Percentiles rank a stretch among this genome's conserved stretches.
Conservation (phyloP, 2,888 invertebrate genomes). For the Cenopis cana region DNA sequence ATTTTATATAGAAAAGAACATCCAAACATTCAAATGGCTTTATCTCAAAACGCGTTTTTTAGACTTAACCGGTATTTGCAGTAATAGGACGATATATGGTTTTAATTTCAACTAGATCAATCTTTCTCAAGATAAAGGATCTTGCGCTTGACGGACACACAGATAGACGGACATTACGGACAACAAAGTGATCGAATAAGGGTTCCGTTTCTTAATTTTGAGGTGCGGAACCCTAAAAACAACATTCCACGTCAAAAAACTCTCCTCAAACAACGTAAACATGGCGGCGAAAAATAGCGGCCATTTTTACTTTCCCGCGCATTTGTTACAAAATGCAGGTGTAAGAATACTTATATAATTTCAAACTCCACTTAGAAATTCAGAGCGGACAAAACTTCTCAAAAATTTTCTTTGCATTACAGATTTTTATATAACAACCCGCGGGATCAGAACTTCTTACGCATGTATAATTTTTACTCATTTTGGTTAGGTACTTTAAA, state of each 20-base stretch:
- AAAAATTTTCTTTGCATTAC: conserved; percentile 53
- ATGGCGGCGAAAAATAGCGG: conserved; percentile 44
- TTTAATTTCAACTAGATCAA: too few species aligned
- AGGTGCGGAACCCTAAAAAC: conserved; percentile 24
- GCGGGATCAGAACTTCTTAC: conserved; percentile 48
- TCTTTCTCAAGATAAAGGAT: too few species aligned
- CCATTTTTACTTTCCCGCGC: conserved; percentile 41
- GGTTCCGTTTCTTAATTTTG: too few species aligned
- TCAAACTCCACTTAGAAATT: conserved; percentile 55
- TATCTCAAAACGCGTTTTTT: too few species aligned
- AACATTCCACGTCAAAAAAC: conserved; percentile 28
- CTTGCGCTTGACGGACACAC: too few species aligned
- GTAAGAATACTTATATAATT: conserved; percentile 50
- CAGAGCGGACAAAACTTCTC: conserved; percentile 51
- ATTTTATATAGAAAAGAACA: too few species aligned
- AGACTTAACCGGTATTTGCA: too few species aligned
- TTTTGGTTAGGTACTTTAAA: conserved; percentile 53
- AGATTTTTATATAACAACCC: conserved; percentile 45
- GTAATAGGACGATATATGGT: too few species aligned
- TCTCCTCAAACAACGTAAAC: conserved; percentile 15
- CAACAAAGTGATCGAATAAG: too few species aligned
- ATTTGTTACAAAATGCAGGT: conserved; percentile 47
- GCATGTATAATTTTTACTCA: conserved; percentile 68
- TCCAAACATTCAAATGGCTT: too few species aligned
- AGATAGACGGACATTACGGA: too few species aligned